Evolutionary conservation across 2,113 vertebrate species (phyloP).

Genomic region (Stercorarius parasiticus): DNA sequence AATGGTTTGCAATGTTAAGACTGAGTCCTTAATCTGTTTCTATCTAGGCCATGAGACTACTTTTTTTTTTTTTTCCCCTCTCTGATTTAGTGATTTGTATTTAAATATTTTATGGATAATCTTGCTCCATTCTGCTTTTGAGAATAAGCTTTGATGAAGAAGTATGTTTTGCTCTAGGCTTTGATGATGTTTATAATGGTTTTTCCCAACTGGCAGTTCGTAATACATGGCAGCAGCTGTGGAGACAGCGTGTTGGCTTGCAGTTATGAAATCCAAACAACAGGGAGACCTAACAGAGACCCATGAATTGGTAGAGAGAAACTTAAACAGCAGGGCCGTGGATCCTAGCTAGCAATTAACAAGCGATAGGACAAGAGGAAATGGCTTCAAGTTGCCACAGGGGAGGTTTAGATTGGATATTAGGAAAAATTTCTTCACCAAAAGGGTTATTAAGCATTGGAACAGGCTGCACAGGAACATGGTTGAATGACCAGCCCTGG

Average conservation of each 20-base stretch:
- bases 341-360: not conserved
- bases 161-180: not conserved
- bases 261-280: not conserved
- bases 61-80: not conserved
- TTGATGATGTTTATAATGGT: not conserved
- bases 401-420: not conserved
- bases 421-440: not conserved
- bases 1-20: not conserved
- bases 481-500: not conserved
- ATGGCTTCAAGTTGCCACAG: no score
- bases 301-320: not conserved
- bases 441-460: not conserved
- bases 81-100: not conserved
- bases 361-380: not conserved
- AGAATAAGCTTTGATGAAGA: not conserved
- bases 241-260: not conserved
- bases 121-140: not conserved
- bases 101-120: constrained; percentile 8
- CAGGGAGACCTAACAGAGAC: not conserved
- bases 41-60: not conserved
- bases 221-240: not conserved
- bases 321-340: not conserved
- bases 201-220: not conserved
- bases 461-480: not conserved
- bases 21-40: not conserved